Conservation (phyloP, 2,888 invertebrate genomes). For the Agrochola lychnidis region DNA sequence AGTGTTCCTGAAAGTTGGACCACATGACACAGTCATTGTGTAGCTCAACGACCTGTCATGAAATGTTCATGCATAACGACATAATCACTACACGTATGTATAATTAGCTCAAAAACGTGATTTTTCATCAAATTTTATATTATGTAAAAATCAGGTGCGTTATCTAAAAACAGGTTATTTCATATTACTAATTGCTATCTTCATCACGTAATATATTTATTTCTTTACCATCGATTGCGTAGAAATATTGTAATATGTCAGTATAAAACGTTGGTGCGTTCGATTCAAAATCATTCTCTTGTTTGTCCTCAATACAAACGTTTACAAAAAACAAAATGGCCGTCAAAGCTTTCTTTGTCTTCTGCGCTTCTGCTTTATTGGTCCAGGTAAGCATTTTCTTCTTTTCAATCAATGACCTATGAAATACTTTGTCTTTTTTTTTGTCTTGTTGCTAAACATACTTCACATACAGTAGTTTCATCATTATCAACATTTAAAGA, state of each 20-base stretch:
- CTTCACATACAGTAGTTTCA: too few species aligned
- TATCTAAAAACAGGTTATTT: constrained; percentile 20
- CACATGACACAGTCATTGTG: not conserved
- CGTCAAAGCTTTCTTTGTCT: constrained; percentile 39
- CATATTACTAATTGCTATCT: constrained; percentile 13
- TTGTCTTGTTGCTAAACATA: not conserved
- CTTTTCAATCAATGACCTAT: not conserved
- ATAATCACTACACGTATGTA: not conserved
- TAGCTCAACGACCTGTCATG: not conserved
- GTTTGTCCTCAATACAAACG: constrained; percentile 16
- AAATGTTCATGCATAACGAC: not conserved
- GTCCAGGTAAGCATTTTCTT: constrained; percentile 39
- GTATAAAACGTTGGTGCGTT: constrained; percentile 49
- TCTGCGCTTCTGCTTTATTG: constrained; percentile 44
- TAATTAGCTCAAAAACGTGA: constrained; percentile 32
- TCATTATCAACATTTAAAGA: not conserved
- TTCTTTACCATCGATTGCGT: constrained; percentile 38
- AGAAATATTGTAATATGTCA: constrained; percentile 40
- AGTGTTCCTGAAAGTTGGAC: not conserved
- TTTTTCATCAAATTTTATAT: not conserved
- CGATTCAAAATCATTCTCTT: constrained; percentile 45
- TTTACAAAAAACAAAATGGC: constrained; percentile 40
- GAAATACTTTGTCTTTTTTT: not conserved
- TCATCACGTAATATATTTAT: constrained; percentile 21
- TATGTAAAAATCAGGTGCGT: not conserved